A percentile compares a stretch with the other conserved stretches of the same genome.
These are phyloP conservation scores for Conomelus anceps DNA, from an alignment of 2,888 invertebrate species.

Conservation along the genomic window DNA sequence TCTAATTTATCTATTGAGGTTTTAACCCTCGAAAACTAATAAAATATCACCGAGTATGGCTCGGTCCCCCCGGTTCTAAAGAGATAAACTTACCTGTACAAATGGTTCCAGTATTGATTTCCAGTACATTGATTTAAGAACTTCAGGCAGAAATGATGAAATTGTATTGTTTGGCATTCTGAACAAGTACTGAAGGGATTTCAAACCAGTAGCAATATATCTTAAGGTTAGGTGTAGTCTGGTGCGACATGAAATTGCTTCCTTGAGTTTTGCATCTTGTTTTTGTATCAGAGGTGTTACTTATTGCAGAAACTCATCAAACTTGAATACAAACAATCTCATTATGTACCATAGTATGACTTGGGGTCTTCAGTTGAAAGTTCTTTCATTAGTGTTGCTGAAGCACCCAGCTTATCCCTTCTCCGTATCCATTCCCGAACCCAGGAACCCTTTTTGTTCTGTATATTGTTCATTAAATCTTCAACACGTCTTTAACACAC, in stretches of 20 bases:
- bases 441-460: constrained; percentile 8
- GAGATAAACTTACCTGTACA: too few relatives aligned
- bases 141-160: too few relatives aligned
- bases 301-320: not conserved
- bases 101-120: too few relatives aligned
- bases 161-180: too few relatives aligned
- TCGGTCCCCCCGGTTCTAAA: too few relatives aligned
- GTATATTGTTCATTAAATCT: not conserved
- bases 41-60: too few relatives aligned
- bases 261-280: too few relatives aligned
- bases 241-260: too few relatives aligned
- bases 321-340: not conserved
- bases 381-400: constrained; percentile 20
- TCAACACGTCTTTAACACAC: too few relatives aligned
- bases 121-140: too few relatives aligned
- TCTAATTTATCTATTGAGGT: too few relatives aligned
- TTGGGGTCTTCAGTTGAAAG: constrained; percentile 7
- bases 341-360: constrained; percentile 17
- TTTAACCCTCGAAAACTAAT: too few relatives aligned
- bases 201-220: constrained; percentile 5
- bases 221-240: constrained; percentile 10
- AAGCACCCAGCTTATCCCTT: constrained; percentile 14
- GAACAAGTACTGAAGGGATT: not conserved
- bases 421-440: constrained; percentile 10
- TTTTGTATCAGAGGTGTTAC: not conserved